Conservation (phyloP, 2,888 invertebrate species). For the Orthosia incerta region DNA sequence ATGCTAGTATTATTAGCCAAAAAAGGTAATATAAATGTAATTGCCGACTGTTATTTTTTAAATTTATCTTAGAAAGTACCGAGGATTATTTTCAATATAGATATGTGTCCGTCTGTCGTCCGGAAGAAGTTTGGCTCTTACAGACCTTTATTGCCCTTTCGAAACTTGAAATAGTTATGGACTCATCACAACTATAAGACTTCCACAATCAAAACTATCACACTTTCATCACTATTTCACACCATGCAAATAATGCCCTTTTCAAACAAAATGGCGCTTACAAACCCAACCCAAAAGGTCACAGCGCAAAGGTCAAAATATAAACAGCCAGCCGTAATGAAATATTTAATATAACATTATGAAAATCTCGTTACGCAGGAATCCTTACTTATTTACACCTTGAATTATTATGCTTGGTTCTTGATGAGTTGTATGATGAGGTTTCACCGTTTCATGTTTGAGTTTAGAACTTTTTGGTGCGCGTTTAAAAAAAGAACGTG, state of each 20-base stretch:
- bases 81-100: too few relatives aligned
- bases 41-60: too few relatives aligned
- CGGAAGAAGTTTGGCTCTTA: too few relatives aligned
- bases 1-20: too few relatives aligned
- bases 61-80: too few relatives aligned
- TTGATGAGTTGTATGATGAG: background rate
- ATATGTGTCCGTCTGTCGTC: too few relatives aligned
- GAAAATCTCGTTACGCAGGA: slow-evolving; percentile 47
- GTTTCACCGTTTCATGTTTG: too few relatives aligned
- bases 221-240: background rate
- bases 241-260: slow-evolving; percentile 40
- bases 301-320: slow-evolving; percentile 49
- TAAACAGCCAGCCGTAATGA: slow-evolving; percentile 50
- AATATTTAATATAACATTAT: slow-evolving; percentile 62
- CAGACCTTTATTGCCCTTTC: background rate
- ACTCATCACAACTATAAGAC: background rate
- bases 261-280: slow-evolving; percentile 34
- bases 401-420: slow-evolving; percentile 31
- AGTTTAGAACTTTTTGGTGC: too few relatives aligned
- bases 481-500: too few relatives aligned
- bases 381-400: slow-evolving; percentile 43
- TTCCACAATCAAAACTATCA: background rate
- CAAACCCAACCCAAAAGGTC: slow-evolving; percentile 38
- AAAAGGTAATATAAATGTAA: too few relatives aligned
- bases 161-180: background rate